Evolutionary conservation across 2,888 invertebrate genomes (phyloP), one percentile per base, ranked within the genome.

Genomic region (Drosophila birchii): DNA sequence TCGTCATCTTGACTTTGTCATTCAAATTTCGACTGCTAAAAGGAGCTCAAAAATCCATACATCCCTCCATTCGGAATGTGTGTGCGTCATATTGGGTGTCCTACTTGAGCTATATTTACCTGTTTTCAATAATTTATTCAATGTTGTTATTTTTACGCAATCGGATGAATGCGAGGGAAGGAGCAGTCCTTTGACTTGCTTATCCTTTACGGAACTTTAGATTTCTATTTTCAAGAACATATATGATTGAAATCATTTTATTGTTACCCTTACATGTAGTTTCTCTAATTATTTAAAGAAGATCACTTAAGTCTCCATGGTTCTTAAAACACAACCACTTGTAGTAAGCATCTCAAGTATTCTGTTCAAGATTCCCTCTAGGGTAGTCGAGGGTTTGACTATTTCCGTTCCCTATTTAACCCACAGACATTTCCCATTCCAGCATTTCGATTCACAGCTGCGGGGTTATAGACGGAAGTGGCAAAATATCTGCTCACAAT

Each of bases 401-500:
- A 23, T 14, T 29, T 38, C 36, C 26, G 14, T 36, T 58, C 5
- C 14, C 34, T 26, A 45, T 38, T 26, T 43, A 29, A 11, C 29
- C 34, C 49, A 29, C 58, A 38, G 14, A 14, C 64, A 20, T 29
- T 20, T 26, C 44, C 16, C 26, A 20, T 8, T 26, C n/a, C 34
- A n/a, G 7, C 41, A 23, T 12, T 34, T 38, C 29, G 53, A 47
- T 20, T 39, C n/a, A 2, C 56, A 36, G 16, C 18, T 23, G 26
- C 53, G 57, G 32, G 53, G 41, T 41, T 16, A 36, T 32, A 20
- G 55, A 5, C 47, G 44, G 57, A 51, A 34, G 20, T 39, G 23
- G 62, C 51, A 58, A 70, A 74, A 71, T 67, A 76, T 69, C 78
- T 76, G 36, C 66, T 57, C 32, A 63, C 67, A 67, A 68, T 56